phyloP scores from a whole-genome alignment of 2,888 invertebrate species.

The Drosophila kuntzei region DNA sequence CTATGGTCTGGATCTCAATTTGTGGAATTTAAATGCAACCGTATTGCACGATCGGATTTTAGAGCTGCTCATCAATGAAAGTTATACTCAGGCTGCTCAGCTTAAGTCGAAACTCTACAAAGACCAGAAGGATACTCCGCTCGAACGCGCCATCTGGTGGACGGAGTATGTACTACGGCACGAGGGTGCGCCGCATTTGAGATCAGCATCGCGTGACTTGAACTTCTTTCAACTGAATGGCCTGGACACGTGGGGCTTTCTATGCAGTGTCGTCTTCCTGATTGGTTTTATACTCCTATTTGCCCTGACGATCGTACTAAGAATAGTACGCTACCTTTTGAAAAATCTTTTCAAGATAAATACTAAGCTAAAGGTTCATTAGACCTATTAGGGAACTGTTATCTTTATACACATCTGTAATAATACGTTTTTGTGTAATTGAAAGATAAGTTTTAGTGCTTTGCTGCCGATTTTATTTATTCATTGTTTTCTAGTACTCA shows the following conservation, averaged over 20 bases:
- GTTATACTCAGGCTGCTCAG: constrained; percentile 57
- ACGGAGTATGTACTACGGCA: constrained; percentile 83
- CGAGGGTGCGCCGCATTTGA: constrained; percentile 83
- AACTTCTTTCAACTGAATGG: constrained; percentile 73
- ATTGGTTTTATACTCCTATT: constrained; percentile 16
- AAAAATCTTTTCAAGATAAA: not conserved
- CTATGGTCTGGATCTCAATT: constrained; percentile 83
- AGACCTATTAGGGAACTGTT: constrained; percentile 1
- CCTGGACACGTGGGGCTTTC: constrained; percentile 71
- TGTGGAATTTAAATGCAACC: constrained; percentile 78
- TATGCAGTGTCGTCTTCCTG: constrained; percentile 26
- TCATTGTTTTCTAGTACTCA: too few relatives aligned
- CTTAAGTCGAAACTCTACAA: constrained; percentile 71
- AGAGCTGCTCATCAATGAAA: constrained; percentile 62
- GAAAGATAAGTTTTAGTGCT: too few relatives aligned
- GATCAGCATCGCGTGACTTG: constrained; percentile 81
- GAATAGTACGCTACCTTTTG: constrained; percentile 28
- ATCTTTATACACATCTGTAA: not conserved
- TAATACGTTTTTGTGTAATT: not conserved
- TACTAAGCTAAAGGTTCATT: constrained; percentile 48
- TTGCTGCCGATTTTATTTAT: too few relatives aligned
- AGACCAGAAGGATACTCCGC: constrained; percentile 81
- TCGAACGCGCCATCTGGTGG: constrained; percentile 83
- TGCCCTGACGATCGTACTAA: constrained; percentile 2
- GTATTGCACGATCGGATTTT: constrained; percentile 66